phyloP scores from a whole-genome alignment of 2,113 vertebrate species.

The Meleagris gallopavo region DNA sequence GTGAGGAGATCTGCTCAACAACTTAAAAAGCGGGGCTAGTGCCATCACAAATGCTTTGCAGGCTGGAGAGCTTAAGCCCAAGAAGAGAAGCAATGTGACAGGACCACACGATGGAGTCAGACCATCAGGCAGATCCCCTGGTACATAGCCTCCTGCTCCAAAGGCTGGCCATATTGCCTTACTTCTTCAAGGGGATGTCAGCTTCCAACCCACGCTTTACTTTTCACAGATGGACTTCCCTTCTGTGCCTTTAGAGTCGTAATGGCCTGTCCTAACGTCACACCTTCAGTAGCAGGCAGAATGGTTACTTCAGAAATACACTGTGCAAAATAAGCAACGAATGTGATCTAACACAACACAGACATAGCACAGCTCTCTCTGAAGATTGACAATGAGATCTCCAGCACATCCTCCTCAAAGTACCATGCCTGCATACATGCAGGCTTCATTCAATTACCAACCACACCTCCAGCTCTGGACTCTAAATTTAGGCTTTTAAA shows the following conservation, averaged over 20 bases:
- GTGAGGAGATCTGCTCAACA: not conserved
- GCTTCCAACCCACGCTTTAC: not conserved
- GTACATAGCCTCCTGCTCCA: not conserved
- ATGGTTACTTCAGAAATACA: not conserved
- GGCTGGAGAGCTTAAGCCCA: not conserved
- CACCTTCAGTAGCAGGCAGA: not conserved
- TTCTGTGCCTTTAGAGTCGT: not conserved
- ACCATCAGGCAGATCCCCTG: not conserved
- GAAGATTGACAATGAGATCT: not conserved
- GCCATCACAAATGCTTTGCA: not conserved
- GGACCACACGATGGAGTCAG: not conserved
- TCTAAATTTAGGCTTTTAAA: not conserved
- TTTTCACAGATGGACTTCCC: not conserved
- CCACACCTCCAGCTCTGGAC: not conserved
- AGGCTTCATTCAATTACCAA: not conserved
- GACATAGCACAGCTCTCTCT: not conserved
- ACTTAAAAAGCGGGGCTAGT: slow-evolving; percentile 22
- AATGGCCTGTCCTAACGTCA: rapidly evolving
- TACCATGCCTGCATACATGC: rapidly evolving
- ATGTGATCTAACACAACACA: not conserved
- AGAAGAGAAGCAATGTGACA: slow-evolving; percentile 17
- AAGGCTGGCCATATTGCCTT: not conserved
- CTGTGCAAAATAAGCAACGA: rapidly evolving
- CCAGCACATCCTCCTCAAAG: not conserved
- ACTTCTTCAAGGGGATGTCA: not conserved